Evolutionary conservation across 1,140 invertebrate genomes (phyloP).

Genomic region (Orussus abietinus): DNA sequence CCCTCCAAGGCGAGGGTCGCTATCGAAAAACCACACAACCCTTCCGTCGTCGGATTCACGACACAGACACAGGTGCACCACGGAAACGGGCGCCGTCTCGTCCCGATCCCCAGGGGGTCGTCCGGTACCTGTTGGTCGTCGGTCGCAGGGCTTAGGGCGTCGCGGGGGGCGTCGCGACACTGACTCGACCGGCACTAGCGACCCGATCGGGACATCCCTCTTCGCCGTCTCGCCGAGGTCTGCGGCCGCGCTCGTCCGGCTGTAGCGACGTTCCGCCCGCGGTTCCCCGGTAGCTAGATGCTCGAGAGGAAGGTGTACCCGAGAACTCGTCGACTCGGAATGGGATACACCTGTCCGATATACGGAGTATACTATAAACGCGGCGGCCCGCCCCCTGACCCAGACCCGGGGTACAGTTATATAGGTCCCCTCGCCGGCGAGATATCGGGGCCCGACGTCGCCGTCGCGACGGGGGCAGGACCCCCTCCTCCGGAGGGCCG

Average conservation of each 20-base stretch:
- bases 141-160: too few species aligned
- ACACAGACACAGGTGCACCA: too few species aligned
- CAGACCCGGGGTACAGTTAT: slow-evolving; percentile 60
- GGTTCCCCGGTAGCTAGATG: slow-evolving; percentile 20
- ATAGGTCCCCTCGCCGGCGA: slow-evolving; percentile 39
- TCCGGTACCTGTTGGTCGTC: too few species aligned
- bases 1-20: too few species aligned
- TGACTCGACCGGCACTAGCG: too few species aligned
- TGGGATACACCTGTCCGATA: slow-evolving; percentile 58
- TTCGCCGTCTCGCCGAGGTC: slow-evolving; percentile 4
- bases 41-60: too few species aligned
- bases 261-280: slow-evolving; percentile 32
- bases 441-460: slow-evolving; percentile 36
- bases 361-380: slow-evolving; percentile 51
- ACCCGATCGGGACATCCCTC: slow-evolving; percentile 9
- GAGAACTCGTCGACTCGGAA: slow-evolving; percentile 50
- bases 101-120: too few species aligned
- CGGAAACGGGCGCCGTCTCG: too few species aligned
- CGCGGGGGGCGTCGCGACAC: too few species aligned
- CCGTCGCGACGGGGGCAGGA: slow-evolving; percentile 18
- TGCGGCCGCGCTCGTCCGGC: slow-evolving; percentile 20
- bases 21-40: too few species aligned
- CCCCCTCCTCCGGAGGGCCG: slow-evolving; percentile 11
- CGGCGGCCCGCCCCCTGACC: slow-evolving; percentile 58
- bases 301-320: slow-evolving; percentile 37